Evolutionary conservation across 2,797 vertebrate species (phyloP).

Genomic region (Taenioides sp.): DNA sequence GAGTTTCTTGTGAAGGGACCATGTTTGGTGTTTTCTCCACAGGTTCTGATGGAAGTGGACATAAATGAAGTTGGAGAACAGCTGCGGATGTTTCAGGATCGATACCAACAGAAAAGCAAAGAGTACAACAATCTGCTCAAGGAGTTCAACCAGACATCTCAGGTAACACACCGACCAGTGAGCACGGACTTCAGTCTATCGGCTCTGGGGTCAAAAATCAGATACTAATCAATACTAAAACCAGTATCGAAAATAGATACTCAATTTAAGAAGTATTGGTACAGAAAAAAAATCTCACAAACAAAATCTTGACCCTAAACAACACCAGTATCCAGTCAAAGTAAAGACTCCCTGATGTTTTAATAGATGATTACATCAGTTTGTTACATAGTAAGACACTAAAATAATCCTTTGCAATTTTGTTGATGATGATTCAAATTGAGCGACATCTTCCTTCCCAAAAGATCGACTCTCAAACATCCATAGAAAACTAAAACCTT

Average conservation of each 20-base stretch:
- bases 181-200: too few relatives aligned
- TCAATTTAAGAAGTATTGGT: too few relatives aligned
- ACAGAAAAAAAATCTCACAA: too few relatives aligned
- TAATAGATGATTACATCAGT: too few relatives aligned
- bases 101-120: slow-evolving; percentile 90
- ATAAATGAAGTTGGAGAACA: slow-evolving; percentile 89
- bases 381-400: too few relatives aligned
- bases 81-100: slow-evolving; percentile 88
- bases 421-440: not conserved
- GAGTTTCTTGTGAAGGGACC: not conserved
- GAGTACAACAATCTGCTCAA: slow-evolving; percentile 88
- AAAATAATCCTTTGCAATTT: not conserved
- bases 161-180: slow-evolving; percentile 70
- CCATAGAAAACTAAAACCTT: too few relatives aligned
- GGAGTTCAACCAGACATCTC: slow-evolving; percentile 86
- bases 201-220: too few relatives aligned
- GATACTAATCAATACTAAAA: too few relatives aligned
- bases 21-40: slow-evolving; percentile 48
- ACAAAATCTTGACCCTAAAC: too few relatives aligned
- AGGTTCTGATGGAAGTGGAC: slow-evolving; percentile 87
- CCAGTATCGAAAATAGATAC: not conserved
- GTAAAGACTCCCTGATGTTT: too few relatives aligned
- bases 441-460: not conserved
- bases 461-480: not conserved
- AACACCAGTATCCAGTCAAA: too few relatives aligned